Conservation (phyloP, 2,888 invertebrate genomes). For the Sarcophaga rosellei region DNA sequence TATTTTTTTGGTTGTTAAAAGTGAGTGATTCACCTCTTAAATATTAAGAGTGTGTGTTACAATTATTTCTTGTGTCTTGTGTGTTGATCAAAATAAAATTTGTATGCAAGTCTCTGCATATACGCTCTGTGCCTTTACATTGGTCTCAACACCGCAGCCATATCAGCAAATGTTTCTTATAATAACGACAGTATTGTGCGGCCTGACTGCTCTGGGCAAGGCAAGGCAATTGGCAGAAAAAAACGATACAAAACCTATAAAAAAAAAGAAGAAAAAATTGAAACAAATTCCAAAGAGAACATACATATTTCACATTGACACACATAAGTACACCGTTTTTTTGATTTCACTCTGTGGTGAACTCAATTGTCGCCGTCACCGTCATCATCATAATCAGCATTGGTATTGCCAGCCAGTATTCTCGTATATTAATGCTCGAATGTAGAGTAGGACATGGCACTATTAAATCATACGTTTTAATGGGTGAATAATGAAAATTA, state of each 20-base stretch:
- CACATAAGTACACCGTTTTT: conserved; percentile 42
- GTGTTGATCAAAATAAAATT: conserved; percentile 48
- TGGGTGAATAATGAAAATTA: not conserved
- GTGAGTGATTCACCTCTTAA: conserved; percentile 40
- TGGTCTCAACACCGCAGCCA: not conserved
- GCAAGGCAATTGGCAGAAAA: conserved; percentile 9
- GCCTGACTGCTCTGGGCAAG: conserved; percentile 7
- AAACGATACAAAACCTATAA: not conserved
- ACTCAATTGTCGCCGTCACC: conserved; percentile 50
- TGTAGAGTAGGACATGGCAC: conserved; percentile 60
- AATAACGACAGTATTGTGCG: conserved; percentile 24
- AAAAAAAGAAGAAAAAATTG: conserved; percentile 27
- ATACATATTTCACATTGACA: conserved; percentile 55
- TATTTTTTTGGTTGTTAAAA: conserved; percentile 19
- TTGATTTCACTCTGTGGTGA: conserved; percentile 55
- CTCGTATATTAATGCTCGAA: conserved; percentile 10
- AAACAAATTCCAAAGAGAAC: too few species aligned
- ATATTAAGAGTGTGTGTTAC: conserved; percentile 44
- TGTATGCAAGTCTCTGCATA: conserved; percentile 50
- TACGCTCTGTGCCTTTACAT: not conserved
- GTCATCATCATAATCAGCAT: not conserved
- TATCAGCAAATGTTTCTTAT: conserved; percentile 14
- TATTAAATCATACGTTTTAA: conserved; percentile 53
- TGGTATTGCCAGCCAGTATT: not conserved
- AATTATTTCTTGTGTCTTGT: conserved; percentile 45